Evolutionary conservation across 2,888 invertebrate species (phyloP).

Genomic region (Xanthia icteritia): DNA sequence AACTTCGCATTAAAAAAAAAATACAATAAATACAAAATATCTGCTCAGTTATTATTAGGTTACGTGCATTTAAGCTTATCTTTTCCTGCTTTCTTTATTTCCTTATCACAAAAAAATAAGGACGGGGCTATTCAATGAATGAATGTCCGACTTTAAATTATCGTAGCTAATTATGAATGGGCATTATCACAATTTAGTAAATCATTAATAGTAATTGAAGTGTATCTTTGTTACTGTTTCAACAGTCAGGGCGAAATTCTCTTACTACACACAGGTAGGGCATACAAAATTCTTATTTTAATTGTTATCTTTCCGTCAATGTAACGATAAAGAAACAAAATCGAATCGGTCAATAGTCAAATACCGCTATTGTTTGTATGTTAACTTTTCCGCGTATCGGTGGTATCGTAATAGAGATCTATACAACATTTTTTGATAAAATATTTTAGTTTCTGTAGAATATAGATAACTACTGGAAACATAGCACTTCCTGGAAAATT

Average conservation of each 20-base stretch:
- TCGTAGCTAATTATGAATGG: slow-evolving; percentile 48
- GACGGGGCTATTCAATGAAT: not conserved
- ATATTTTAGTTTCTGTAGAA: slow-evolving; percentile 33
- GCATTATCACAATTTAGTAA: slow-evolving; percentile 44
- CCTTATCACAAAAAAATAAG: slow-evolving; percentile 57
- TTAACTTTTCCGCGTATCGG: slow-evolving; percentile 57
- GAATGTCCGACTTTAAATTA: slow-evolving; percentile 47
- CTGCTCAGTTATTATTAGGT: not conserved
- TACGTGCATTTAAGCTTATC: not conserved
- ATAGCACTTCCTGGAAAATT: slow-evolving; percentile 42
- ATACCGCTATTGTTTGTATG: slow-evolving; percentile 39
- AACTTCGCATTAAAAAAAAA: not conserved
- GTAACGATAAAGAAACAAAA: slow-evolving; percentile 53
- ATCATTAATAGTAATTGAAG: slow-evolving; percentile 48
- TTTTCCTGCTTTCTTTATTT: slow-evolving; percentile 41
- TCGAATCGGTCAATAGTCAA: slow-evolving; percentile 47
- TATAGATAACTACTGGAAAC: slow-evolving; percentile 38
- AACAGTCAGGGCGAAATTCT: slow-evolving; percentile 1
- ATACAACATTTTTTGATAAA: slow-evolving; percentile 52
- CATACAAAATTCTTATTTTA: slow-evolving; percentile 13
- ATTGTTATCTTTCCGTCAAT: slow-evolving; percentile 30
- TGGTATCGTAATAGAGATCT: slow-evolving; percentile 42
- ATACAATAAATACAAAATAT: not conserved
- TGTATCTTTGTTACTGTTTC: slow-evolving; percentile 15
- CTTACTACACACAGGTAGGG: not conserved